Base-by-base conservation (phyloP, 2,113 vertebrate species). In the Amphiprion ocellaris region DNA sequence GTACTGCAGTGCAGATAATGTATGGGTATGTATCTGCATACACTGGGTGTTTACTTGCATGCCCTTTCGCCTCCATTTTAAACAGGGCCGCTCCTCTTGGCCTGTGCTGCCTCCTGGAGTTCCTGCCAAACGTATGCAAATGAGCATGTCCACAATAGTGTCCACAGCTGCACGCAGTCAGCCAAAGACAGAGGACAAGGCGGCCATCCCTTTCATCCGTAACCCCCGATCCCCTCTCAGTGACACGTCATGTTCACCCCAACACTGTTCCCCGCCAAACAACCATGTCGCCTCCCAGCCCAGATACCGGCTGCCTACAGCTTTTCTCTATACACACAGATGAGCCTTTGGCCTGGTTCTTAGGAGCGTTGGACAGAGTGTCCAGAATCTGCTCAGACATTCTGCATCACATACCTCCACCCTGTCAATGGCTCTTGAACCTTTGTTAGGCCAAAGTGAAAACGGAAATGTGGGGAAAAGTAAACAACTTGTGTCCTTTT, bases 111-210 rank as follows among this genome's bases (percentile, higher is more conserved):
- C 86, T 86, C 89, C 81, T 52, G 54, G 79, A 83, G 83, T 74
- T 89, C 75, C 84, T 91, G 92, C 91, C 89, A 93, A 93, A 94
- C 84, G 82, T 83, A 91, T 94, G 90, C 89, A 93, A 93, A 94
- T 90, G 77, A 91, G 84, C 67, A 46, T 67, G 73, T 77, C 84
- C 75, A 90, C 92, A 94, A 93, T 92, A 78, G 88, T 75, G 86
- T 87, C 90, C 88, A 87, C 92, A 94, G 92, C 91, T 92, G 93
- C 88, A 92, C 76, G 77, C 91, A 90, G 86, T 75, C 89, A 68
- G 91, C 92, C 91, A 92, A 90, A 92, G 87, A 93, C 89, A 86
- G 86, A 92, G 87, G 87, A 89, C 83, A 84, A 86, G 85, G 88
- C 88, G 87, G 89, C 86, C 81, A 56, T 74, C 73, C 77, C 92